phyloP scores from a whole-genome alignment of 2,888 invertebrate species.

The Synergus itoensis region DNA sequence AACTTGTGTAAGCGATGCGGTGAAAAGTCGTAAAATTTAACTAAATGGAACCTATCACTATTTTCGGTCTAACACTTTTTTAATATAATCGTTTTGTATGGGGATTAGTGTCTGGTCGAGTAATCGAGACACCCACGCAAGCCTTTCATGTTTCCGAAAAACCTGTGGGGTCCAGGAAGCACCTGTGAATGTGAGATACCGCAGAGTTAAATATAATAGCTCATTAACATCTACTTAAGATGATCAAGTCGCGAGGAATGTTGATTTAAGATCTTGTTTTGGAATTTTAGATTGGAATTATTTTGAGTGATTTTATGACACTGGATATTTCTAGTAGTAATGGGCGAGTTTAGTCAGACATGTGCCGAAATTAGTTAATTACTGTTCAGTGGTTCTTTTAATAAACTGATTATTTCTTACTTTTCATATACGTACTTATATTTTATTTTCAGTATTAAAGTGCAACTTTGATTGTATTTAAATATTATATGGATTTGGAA shows the following conservation, averaged over 20 bases:
- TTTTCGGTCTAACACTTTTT: constrained; percentile 17
- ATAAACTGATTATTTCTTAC: too few relatives aligned
- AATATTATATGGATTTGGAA: too few relatives aligned
- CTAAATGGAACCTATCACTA: neutral
- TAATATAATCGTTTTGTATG: constrained; percentile 16
- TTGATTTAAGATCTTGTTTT: neutral
- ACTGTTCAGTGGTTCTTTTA: neutral
- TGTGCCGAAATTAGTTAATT: neutral
- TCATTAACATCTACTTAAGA: constrained; percentile 26
- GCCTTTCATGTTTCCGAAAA: constrained; percentile 32
- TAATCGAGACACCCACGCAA: constrained; percentile 37
- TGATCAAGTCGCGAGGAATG: neutral
- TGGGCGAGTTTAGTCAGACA: neutral
- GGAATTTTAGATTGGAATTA: constrained; percentile 10
- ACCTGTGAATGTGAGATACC: constrained; percentile 17
- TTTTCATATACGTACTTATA: too few relatives aligned
- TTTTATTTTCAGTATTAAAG: too few relatives aligned
- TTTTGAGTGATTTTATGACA: neutral
- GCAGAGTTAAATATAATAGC: neutral
- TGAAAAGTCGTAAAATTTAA: constrained; percentile 19
- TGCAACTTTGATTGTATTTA: too few relatives aligned
- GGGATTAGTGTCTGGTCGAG: neutral
- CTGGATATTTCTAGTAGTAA: neutral
- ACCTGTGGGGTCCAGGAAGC: neutral
- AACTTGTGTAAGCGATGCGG: neutral